Percentiles rank a stretch among this genome's conserved stretches.
phyloP scores from a whole-genome alignment of 2,888 invertebrate species.

The Melanotus villosus region DNA sequence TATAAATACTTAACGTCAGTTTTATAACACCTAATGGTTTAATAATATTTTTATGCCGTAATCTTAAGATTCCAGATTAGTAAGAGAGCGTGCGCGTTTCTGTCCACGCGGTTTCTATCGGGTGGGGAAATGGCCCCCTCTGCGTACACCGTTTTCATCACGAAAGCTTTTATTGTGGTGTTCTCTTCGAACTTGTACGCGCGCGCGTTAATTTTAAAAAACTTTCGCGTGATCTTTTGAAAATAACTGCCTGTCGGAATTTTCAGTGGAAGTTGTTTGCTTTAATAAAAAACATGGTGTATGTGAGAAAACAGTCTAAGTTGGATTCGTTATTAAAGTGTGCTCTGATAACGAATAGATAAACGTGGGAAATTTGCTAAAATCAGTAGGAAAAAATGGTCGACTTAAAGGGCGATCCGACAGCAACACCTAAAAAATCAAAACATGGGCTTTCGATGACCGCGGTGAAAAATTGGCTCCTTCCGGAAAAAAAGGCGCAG shows the following conservation, averaged over 20 bases:
- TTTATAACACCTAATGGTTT: slow-evolving; percentile 14
- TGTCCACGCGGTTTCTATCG: slow-evolving; percentile 51
- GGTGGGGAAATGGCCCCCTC: slow-evolving; percentile 53
- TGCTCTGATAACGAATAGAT: slow-evolving; percentile 13
- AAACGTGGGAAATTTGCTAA: neutral
- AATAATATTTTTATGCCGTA: slow-evolving; percentile 11
- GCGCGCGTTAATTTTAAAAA: slow-evolving; percentile 42
- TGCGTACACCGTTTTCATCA: slow-evolving; percentile 29
- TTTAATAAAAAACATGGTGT: too few species aligned
- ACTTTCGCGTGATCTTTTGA: slow-evolving; percentile 22
- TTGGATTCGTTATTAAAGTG: too few species aligned
- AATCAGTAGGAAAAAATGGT: slow-evolving; percentile 58
- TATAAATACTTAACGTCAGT: neutral
- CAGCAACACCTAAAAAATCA: slow-evolving; percentile 64
- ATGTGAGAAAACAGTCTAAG: too few species aligned
- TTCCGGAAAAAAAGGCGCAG: slow-evolving; percentile 67
- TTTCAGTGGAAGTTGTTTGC: too few species aligned
- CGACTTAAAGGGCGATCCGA: slow-evolving; percentile 63
- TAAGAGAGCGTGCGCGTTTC: slow-evolving; percentile 50
- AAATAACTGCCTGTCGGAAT: too few species aligned
- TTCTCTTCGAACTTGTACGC: slow-evolving; percentile 44
- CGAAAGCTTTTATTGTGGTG: slow-evolving; percentile 37
- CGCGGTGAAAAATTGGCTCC: slow-evolving; percentile 83
- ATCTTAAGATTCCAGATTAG: slow-evolving; percentile 27
- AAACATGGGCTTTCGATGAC: slow-evolving; percentile 71